Percentiles rank a stretch among this genome's conserved stretches.
Conservation (phyloP, 2,888 invertebrate genomes). For the Scaptodrosophila latifasciaeformis region DNA sequence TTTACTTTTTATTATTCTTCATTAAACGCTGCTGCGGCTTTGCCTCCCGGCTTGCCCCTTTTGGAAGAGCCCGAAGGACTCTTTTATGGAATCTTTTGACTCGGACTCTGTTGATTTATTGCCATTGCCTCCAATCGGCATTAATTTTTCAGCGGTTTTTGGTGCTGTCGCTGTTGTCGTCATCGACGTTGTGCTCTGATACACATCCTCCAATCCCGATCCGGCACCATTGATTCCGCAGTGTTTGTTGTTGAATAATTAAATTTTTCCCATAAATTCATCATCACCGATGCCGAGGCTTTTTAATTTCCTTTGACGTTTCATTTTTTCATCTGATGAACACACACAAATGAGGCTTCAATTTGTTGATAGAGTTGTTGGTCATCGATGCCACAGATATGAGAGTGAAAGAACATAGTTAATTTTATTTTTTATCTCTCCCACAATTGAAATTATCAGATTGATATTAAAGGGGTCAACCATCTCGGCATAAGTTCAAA, state of each 20-base stretch:
- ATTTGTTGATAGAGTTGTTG: background rate
- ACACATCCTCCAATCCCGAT: conserved; percentile 11
- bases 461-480: no score
- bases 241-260: conserved; percentile 60
- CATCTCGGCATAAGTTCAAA: no score
- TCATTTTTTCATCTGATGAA: conserved; percentile 2
- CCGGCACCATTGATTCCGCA: conserved; percentile 12
- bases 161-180: background rate
- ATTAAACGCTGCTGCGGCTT: conserved; percentile 43
- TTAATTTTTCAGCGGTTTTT: conserved; percentile 59
- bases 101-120: conserved; percentile 50
- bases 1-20: conserved; percentile 51
- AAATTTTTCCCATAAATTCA: conserved; percentile 64
- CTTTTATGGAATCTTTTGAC: background rate
- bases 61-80: background rate
- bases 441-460: no score
- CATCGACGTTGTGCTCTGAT: background rate
- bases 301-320: conserved; percentile 59
- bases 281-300: conserved; percentile 38
- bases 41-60: background rate
- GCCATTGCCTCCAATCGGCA: conserved; percentile 55
- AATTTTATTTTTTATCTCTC: no score
- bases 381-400: no score
- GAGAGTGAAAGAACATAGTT: no score
- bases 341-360: background rate